Conservation (phyloP, 2,888 invertebrate genomes). For the Tipula confusa region DNA sequence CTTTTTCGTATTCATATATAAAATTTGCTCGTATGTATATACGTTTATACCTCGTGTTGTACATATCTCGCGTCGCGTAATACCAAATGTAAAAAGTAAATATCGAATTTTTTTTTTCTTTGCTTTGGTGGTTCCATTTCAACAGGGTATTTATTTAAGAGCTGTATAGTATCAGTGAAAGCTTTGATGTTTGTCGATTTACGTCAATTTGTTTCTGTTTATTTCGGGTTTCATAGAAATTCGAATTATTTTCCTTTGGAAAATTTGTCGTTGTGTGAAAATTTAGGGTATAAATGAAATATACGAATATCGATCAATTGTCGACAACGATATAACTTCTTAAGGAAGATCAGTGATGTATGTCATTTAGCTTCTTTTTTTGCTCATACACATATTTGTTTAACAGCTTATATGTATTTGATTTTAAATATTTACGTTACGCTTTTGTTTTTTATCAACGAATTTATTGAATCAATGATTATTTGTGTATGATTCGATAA, state of each 20-base stretch:
- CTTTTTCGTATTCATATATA: background rate
- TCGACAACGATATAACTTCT: background rate
- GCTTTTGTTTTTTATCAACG: background rate
- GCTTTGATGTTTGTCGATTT: background rate
- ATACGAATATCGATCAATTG: background rate
- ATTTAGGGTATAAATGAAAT: background rate
- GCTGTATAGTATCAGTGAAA: background rate
- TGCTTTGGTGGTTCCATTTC: background rate
- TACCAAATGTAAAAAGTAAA: background rate
- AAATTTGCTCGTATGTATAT: background rate
- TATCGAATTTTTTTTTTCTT: background rate
- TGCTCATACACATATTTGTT: slow-evolving; percentile 12
- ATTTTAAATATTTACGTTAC: background rate
- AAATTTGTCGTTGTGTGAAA: background rate
- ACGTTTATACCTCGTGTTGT: background rate
- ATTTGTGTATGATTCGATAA: background rate
- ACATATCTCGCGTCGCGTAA: background rate
- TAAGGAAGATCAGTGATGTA: background rate
- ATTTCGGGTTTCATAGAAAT: background rate
- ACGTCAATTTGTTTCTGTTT: background rate
- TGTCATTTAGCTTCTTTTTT: background rate
- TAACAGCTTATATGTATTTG: background rate
- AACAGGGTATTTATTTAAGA: background rate
- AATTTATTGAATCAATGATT: background rate
- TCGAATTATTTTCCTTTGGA: background rate